A percentile compares a stretch with the other conserved stretches of the same genome.
These are phyloP conservation scores for Phenganax stokvisi DNA, from an alignment of 92 coral and sea anemone species.

Conservation along the genomic window DNA sequence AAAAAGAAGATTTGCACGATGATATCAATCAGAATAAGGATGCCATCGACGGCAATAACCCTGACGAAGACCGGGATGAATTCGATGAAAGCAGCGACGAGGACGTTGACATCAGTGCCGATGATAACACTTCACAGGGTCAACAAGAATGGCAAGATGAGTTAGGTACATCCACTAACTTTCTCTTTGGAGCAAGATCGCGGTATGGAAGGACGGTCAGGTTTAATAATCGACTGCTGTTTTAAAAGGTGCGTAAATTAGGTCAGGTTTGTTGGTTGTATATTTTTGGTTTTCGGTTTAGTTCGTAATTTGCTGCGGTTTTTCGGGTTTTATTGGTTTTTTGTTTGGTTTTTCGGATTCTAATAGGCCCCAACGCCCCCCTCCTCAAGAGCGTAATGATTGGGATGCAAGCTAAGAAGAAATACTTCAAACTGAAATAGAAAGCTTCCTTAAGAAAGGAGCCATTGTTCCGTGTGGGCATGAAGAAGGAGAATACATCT, in stretches of 20 bases:
- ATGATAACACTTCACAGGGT: constrained; percentile 34
- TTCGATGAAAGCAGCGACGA: constrained; percentile 58
- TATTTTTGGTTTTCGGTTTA: constrained; percentile 34
- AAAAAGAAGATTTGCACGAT: constrained; percentile 36
- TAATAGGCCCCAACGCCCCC: constrained; percentile 44
- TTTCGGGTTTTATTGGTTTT: constrained; percentile 29
- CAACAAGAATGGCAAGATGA: constrained; percentile 43
- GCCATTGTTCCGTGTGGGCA: no score
- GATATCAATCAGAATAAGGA: constrained; percentile 37
- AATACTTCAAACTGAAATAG: no score
- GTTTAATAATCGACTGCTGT: constrained; percentile 47
- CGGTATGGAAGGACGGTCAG: constrained; percentile 51
- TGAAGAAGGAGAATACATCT: no score
- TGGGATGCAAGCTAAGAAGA: no score
- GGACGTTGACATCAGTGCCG: constrained; percentile 50
- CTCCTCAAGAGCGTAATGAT: neutral
- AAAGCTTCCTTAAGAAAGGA: no score
- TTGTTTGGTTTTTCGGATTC: constrained; percentile 36
- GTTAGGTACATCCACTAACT: constrained; percentile 46
- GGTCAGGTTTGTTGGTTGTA: constrained; percentile 29
- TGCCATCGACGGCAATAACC: constrained; percentile 35
- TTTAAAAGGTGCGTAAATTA: constrained; percentile 34
- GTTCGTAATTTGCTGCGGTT: constrained; percentile 38
- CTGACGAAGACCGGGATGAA: constrained; percentile 37
- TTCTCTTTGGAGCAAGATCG: constrained; percentile 50